A percentile compares a stretch with the other conserved stretches of the same genome.
Conservation (phyloP, 92 coral and sea anemone genomes). For the Galaxea fascicularis region DNA sequence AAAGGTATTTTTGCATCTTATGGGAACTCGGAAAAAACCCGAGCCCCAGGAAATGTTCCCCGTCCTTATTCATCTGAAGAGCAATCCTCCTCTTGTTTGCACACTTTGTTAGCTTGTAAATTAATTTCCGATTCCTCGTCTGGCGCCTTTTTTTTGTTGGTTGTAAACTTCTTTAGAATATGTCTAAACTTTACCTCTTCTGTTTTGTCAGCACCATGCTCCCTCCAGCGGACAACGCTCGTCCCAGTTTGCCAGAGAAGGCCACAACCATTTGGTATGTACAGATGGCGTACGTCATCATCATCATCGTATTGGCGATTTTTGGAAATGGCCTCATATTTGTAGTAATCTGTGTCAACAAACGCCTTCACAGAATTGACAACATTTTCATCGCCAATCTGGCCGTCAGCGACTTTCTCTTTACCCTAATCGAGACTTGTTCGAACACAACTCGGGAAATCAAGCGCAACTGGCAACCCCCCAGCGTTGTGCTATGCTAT, state of each 20-base stretch:
- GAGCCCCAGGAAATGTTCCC: no score
- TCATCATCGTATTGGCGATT: conserved; percentile 41
- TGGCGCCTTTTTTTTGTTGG: not conserved
- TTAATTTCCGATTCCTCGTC: no score
- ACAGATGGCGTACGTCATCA: conserved; percentile 48
- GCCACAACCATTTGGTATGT: conserved; percentile 13
- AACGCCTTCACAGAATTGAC: conserved; percentile 59
- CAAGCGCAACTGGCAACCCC: conserved; percentile 48
- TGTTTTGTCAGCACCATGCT: not conserved
- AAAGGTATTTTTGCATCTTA: no score
- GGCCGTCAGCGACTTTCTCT: conserved; percentile 62
- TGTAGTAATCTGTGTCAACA: conserved; percentile 39
- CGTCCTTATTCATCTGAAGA: no score
- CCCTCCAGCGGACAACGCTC: not conserved
- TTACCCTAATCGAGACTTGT: conserved; percentile 55
- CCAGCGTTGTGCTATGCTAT: conserved; percentile 47
- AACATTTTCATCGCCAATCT: conserved; percentile 61
- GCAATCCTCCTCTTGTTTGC: no score
- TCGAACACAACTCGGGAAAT: conserved; percentile 58
- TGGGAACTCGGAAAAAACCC: no score
- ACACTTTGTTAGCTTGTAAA: no score
- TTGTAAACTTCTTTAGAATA: not conserved
- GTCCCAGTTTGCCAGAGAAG: conserved; percentile 15
- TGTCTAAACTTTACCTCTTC: not conserved
- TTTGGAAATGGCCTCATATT: conserved; percentile 53